Conservation (phyloP, 23 tunicate species). For the Clavelina lepadiformis region DNA sequence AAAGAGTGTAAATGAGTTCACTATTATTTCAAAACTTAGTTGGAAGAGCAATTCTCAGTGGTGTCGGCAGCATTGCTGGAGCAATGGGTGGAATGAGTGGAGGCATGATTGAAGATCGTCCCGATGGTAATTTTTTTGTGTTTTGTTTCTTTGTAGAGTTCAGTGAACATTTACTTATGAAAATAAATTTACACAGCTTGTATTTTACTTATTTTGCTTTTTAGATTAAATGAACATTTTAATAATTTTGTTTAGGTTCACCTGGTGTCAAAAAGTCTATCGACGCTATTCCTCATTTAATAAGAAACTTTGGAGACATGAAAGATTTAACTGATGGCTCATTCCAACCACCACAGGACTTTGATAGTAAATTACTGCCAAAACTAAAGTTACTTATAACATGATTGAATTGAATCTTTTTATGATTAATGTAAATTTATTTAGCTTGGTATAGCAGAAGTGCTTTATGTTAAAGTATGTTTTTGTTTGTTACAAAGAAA, state of each 20-base stretch:
- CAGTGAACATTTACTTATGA: no score
- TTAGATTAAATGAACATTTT: no score
- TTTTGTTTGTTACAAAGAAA: no score
- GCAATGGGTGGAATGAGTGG: slow-evolving; percentile 20
- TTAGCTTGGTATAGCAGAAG: no score
- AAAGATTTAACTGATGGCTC: slow-evolving; percentile 9
- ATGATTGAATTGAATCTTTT: no score
- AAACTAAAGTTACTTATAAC: background rate
- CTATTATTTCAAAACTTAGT: no score
- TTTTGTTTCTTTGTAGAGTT: background rate
- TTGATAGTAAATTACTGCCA: background rate
- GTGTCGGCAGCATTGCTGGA: slow-evolving; percentile 18
- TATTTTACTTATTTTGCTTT: no score
- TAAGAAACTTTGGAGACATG: slow-evolving; percentile 12
- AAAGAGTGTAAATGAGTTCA: no score
- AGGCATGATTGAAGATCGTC: background rate
- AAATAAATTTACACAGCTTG: no score
- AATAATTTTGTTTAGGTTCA: slow-evolving; percentile 3
- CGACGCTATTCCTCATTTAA: background rate
- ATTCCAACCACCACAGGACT: slow-evolving; percentile 4
- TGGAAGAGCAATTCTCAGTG: slow-evolving; percentile 1
- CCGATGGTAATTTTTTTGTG: slow-evolving; percentile 1
- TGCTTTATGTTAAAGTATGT: no score
- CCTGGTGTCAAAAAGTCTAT: slow-evolving; percentile 1
- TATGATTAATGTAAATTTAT: no score